These are phyloP conservation scores for Lissonota sp. DNA, from an alignment of 2,888 invertebrate genomes.

Conservation along the genomic window DNA sequence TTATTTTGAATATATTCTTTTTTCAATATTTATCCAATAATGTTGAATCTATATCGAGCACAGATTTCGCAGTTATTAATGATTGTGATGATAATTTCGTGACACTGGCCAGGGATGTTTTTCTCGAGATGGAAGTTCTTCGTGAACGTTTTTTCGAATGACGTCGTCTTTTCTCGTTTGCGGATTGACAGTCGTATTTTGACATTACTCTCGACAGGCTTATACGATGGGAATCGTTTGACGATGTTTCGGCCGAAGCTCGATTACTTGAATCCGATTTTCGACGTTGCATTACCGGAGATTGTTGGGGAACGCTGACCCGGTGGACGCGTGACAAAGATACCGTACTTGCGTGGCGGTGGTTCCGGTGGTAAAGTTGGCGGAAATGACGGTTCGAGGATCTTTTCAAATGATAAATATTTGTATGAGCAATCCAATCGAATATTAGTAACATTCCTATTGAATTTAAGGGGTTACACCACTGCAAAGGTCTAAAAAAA, in stretches of 20 bases:
- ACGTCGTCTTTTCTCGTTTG: constrained; percentile 29
- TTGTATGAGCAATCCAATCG: not conserved
- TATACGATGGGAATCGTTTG: constrained; percentile 65
- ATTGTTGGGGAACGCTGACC: constrained; percentile 68
- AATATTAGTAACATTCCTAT: not conserved
- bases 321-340: constrained; percentile 79
- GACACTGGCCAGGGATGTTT: constrained; percentile 50
- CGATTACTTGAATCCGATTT: constrained; percentile 77
- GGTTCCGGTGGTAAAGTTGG: constrained; percentile 76
- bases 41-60: constrained; percentile 61
- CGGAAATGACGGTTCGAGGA: constrained; percentile 80
- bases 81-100: constrained; percentile 38
- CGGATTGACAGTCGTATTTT: constrained; percentile 48
- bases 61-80: constrained; percentile 59
- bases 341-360: constrained; percentile 80
- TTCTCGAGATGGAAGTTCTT: constrained; percentile 47
- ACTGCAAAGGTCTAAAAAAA: too few relatives aligned
- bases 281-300: constrained; percentile 64
- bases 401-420: constrained; percentile 64
- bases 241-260: constrained; percentile 75
- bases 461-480: too few relatives aligned
- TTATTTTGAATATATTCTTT: not conserved
- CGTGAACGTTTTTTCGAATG: constrained; percentile 44
- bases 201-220: constrained; percentile 48
- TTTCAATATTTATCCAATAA: constrained; percentile 49